Evolutionary conservation across 1,140 invertebrate genomes (phyloP), one percentile per base, ranked within the genome.

Genomic region (Sitodiplosis mosellana): DNA sequence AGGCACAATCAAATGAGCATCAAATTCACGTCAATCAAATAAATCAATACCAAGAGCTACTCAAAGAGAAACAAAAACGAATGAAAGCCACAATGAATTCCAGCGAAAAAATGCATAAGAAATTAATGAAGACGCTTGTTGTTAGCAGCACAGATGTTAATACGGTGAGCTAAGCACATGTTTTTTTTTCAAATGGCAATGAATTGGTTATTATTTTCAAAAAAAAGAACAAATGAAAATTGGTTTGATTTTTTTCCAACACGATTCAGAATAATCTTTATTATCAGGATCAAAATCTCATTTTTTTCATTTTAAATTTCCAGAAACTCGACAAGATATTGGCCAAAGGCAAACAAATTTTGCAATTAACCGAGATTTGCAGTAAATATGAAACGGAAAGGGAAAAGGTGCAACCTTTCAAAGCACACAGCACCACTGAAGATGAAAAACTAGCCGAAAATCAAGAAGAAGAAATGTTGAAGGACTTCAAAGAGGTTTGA

Each of bases 321-420:
- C 22, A 55, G 53, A 38, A 53, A 46, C 50, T 65, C 4, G 53
- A 61, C 33, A 51, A 49, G 21, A 53, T 60, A 4, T 49, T 55
- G 18, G 61, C 57, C 48, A 72, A 72, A 54, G 70, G 68, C 2
- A 67, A 73, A 48, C 70, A 67, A 36, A 64, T 75, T 41, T 49
- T 72, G 3, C 64, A 69, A 21, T 53, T 74, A 22, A 65, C 68
- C 2, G 61, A 61, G 0, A 59, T 74, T n/a, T 75, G 73, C 50
- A 54, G 69, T 37, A 73, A 72, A 63, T 69, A 69, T 55, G 73
- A 76, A 60, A 74, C 72, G 0, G 59, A 66, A 51, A 59, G 67
- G 1, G 74, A 75, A 57, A 72, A 73, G 53, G 64, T 74, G 47
- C 53, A 73, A 34, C 69, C 66, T 11, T 75, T 75, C 51, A 64